These are phyloP conservation scores for Apostichopus leukothele DNA, from an alignment of 53 echinoderm and acorn worm species.

Conservation along the genomic window DNA sequence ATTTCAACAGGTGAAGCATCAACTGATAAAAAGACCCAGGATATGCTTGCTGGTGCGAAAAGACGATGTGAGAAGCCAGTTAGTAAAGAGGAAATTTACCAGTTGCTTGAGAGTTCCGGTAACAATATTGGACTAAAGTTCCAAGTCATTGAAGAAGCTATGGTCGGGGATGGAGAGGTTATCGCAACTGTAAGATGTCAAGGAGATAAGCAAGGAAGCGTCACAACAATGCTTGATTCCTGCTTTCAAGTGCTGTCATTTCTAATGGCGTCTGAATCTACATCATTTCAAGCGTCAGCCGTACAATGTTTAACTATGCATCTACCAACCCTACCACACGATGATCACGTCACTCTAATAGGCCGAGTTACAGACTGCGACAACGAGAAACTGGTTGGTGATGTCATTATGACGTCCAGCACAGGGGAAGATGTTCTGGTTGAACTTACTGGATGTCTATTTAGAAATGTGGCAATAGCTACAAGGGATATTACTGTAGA, in stretches of 20 bases:
- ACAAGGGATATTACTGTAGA: conserved; percentile 57
- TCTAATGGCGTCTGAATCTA: conserved; percentile 55
- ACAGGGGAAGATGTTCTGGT: conserved; percentile 60
- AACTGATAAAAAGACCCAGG: conserved; percentile 20
- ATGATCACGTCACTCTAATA: conserved; percentile 65
- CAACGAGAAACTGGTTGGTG: conserved; percentile 63
- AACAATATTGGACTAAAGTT: conserved; percentile 63
- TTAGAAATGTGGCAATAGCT: conserved; percentile 51
- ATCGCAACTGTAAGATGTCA: conserved; percentile 54
- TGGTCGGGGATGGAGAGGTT: conserved; percentile 72
- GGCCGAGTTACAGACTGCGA: conserved; percentile 72
- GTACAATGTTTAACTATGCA: conserved; percentile 66
- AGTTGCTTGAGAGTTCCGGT: conserved; percentile 59
- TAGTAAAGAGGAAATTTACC: conserved; percentile 65
- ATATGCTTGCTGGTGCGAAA: conserved; percentile 32
- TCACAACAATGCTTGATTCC: conserved; percentile 68
- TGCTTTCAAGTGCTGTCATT: conserved; percentile 77
- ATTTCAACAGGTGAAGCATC: conserved; percentile 37
- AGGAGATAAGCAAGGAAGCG: conserved; percentile 63
- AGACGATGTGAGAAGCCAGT: conserved; percentile 49
- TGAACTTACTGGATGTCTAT: conserved; percentile 66
- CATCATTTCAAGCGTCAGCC: conserved; percentile 63
- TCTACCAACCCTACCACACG: conserved; percentile 64
- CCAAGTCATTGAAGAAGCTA: conserved; percentile 64
- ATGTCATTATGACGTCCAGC: conserved; percentile 59